Evolutionary conservation across 2,888 invertebrate species (phyloP).

Genomic region (Pandemis cinnamomeana): DNA sequence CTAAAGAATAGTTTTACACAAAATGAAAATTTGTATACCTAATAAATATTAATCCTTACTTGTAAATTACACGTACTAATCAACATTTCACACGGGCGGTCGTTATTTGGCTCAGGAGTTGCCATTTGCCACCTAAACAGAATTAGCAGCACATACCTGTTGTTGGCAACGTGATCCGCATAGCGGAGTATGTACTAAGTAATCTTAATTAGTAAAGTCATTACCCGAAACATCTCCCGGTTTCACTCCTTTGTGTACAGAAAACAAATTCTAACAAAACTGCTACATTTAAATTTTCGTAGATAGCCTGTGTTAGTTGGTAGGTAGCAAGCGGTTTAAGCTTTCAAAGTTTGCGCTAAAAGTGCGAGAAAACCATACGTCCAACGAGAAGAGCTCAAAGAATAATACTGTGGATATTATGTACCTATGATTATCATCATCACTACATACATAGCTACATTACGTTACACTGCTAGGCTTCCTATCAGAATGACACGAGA

Average conservation of each 20-base stretch:
- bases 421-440: too few relatives aligned
- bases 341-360: too few relatives aligned
- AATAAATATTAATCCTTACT: not conserved
- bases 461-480: too few relatives aligned
- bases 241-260: not conserved
- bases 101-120: not conserved
- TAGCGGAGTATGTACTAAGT: not conserved
- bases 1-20: too few relatives aligned
- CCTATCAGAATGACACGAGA: too few relatives aligned
- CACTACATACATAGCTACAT: too few relatives aligned
- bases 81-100: not conserved
- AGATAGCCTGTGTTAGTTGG: not conserved
- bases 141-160: constrained; percentile 16
- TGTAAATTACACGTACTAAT: not conserved
- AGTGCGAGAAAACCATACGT: too few relatives aligned
- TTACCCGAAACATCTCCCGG: not conserved
- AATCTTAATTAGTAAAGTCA: not conserved
- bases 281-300: not conserved
- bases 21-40: not conserved
- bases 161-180: constrained; percentile 13
- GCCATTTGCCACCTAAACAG: constrained; percentile 1
- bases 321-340: not conserved
- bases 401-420: too few relatives aligned
- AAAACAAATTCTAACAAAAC: not conserved
- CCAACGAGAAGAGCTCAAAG: too few relatives aligned